phyloP scores from a whole-genome alignment of 2,113 vertebrate species.

The Meriones unguiculatus region DNA sequence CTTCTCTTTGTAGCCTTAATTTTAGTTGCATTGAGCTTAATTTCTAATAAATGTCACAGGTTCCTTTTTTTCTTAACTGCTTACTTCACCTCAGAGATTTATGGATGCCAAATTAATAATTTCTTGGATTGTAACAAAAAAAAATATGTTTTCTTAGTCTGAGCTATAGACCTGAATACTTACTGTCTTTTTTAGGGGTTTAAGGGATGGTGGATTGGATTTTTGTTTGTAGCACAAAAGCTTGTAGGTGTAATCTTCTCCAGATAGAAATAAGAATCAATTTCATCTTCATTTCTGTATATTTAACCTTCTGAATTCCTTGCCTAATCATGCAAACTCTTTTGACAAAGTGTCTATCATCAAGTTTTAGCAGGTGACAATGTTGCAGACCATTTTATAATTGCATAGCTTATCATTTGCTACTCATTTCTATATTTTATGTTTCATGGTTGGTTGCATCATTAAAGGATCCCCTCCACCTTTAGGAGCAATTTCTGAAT shows the following conservation, averaged over 20 bases:
- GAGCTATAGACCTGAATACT: neutral
- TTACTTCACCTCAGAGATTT: conserved; percentile 12
- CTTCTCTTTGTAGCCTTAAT: neutral
- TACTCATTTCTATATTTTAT: neutral
- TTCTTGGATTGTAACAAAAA: neutral
- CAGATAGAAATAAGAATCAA: conserved; percentile 12
- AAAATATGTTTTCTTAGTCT: neutral
- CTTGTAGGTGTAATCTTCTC: conserved; percentile 16
- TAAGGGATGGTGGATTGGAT: neutral
- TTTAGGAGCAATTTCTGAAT: neutral
- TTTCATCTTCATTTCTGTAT: conserved; percentile 21
- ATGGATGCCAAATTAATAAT: neutral
- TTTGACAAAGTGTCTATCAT: neutral
- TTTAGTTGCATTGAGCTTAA: neutral
- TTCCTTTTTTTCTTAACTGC: neutral
- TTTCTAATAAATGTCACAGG: neutral
- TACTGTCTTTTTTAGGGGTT: neutral
- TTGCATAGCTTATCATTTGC: neutral
- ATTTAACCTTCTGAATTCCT: conserved; percentile 5
- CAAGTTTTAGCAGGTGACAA: neutral
- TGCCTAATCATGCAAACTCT: neutral
- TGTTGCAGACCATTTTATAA: neutral
- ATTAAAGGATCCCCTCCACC: neutral
- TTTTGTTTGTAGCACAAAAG: neutral
- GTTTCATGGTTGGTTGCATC: neutral